These are phyloP conservation scores for Venturia canescens DNA, from an alignment of 1,140 invertebrate species.

Conservation along the genomic window DNA sequence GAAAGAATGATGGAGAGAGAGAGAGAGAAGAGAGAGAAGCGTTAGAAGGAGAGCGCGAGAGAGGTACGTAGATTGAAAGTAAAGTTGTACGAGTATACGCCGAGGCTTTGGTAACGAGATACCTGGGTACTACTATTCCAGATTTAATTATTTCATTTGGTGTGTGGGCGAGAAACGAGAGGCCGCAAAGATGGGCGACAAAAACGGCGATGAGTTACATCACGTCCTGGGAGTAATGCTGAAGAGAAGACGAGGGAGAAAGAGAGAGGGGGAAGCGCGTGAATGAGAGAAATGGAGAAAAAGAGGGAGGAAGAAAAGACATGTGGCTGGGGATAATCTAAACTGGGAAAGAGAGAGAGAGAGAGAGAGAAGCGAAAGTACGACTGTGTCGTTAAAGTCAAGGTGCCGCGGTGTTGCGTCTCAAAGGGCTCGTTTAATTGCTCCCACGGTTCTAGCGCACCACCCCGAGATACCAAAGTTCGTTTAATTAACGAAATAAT, in stretches of 20 bases:
- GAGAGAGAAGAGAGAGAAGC: not conserved
- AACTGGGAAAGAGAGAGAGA: constrained; percentile 47
- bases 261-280: not conserved
- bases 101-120: constrained; percentile 24
- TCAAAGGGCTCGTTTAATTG: constrained; percentile 66
- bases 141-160: constrained; percentile 56
- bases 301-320: not conserved
- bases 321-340: constrained; percentile 60
- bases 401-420: constrained; percentile 61
- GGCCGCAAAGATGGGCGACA: constrained; percentile 11
- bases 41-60: not conserved
- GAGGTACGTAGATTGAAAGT: not conserved
- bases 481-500: constrained; percentile 67
- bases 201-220: constrained; percentile 20
- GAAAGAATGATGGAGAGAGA: not conserved
- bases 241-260: not conserved
- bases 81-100: constrained; percentile 14
- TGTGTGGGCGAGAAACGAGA: constrained; percentile 10
- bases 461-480: constrained; percentile 62
- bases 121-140: constrained; percentile 32
- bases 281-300: not conserved
- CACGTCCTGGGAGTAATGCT: not conserved
- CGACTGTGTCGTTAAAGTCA: constrained; percentile 59
- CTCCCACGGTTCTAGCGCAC: constrained; percentile 46
- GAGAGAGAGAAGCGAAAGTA: constrained; percentile 47